phyloP scores from a whole-genome alignment of 2,888 invertebrate species.

The Helleia helle region DNA sequence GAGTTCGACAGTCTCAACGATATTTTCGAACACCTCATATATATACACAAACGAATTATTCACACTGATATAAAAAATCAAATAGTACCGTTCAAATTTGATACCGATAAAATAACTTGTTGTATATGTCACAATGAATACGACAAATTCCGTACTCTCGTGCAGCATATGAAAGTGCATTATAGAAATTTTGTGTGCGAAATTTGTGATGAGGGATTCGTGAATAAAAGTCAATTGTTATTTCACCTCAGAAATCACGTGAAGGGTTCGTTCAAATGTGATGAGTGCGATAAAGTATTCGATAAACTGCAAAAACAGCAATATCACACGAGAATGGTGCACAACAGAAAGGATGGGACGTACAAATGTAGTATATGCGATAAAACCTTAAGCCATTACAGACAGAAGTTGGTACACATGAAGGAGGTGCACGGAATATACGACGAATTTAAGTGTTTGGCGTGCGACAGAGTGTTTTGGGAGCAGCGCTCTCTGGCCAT shows the following conservation, averaged over 20 bases:
- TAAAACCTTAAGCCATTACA: conserved; percentile 19
- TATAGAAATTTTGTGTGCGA: conserved; percentile 21
- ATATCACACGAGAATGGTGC: conserved; percentile 21
- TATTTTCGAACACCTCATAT: conserved; percentile 40
- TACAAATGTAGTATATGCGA: conserved; percentile 24
- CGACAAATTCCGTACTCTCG: conserved; percentile 26
- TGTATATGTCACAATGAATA: conserved; percentile 29
- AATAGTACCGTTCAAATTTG: conserved; percentile 35
- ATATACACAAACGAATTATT: conserved; percentile 34
- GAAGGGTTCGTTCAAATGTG: conserved; percentile 23
- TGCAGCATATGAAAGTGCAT: conserved; percentile 28
- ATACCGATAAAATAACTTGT: conserved; percentile 27
- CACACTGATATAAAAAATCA: conserved; percentile 47
- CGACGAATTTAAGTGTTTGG: conserved; percentile 20
- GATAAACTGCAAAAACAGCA: conserved; percentile 19
- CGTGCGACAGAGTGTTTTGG: conserved; percentile 28
- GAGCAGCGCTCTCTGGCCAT: conserved; percentile 24
- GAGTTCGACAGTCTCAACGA: conserved; percentile 31
- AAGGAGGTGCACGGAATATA: conserved; percentile 23
- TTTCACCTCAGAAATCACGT: conserved; percentile 15
- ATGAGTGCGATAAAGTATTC: conserved; percentile 23
- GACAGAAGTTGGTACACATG: conserved; percentile 24
- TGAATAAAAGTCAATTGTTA: neutral
- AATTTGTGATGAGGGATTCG: conserved; percentile 17
- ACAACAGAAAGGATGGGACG: conserved; percentile 15